Evolutionary conservation across 2,797 vertebrate genomes (phyloP), one percentile per base, ranked within the genome.

Genomic region (Tenualosa ilisha): DNA sequence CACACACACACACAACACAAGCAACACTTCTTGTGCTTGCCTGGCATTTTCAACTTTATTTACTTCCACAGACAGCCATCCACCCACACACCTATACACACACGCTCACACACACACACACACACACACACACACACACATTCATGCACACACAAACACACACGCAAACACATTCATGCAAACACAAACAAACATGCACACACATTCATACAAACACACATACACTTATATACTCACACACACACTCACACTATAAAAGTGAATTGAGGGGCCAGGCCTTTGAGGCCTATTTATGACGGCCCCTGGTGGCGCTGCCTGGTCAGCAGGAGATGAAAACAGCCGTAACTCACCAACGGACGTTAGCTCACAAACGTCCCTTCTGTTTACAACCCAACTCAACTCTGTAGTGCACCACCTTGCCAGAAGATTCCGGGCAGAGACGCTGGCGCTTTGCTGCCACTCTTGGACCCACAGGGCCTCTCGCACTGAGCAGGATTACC

Each of bases 171-270:
- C 61, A 24, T n/a, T n/a, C n/a, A n/a, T n/a, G n/a, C n/a, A 63
- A n/a, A 63, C 61, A 63, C 61, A 63, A 65, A 26, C 12, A 17
- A 26, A 37, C 26, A 37, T 9, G 43, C 13, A 43, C 83, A 40
- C 65, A 72, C 11, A 4, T 31, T 12, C 61, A 12, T 0, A 65
- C 61, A 65, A 9, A 65, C n/a, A 63, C 24, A 63, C 22, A 65
- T 81, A 65, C n/a, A 65, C 61, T 31, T 24, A 31, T 8, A 37
- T 11, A 65, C 61, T 11, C 6, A 63, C 61, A 24, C n/a, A 63
- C 61, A 63, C 61, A 63, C 61, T 26, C 65, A 72, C 26, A 43
- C 72, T 46, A 61, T 85, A 72, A 87, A 72, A 84, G 82, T 43
- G 59, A 81, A 68, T 20, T 46, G 17, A 79, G 68, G 75, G 50